A percentile compares a stretch with the other conserved stretches of the same genome.
Conservation (phyloP, 2,113 vertebrate species). For the Labeo rohita region DNA sequence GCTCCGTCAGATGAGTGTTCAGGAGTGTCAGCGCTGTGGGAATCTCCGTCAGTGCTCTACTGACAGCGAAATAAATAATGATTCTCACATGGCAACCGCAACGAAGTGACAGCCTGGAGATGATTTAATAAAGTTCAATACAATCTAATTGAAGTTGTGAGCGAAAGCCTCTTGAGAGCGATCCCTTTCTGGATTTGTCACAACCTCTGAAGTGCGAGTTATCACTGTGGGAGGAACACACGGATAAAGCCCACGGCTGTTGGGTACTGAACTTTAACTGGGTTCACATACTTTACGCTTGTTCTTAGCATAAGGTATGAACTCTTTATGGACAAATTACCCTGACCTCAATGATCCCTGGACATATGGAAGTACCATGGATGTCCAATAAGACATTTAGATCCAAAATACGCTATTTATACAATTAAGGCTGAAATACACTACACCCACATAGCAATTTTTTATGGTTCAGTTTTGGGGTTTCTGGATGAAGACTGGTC, state of each 20-base stretch:
- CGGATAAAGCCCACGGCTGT: conserved; percentile 1
- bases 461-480: no score
- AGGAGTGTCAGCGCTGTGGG: conserved; percentile 37
- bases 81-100: conserved; percentile 67
- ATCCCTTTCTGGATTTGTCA: conserved; percentile 54
- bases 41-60: conserved; percentile 54
- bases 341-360: not conserved
- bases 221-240: conserved; percentile 35
- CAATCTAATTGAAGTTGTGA: conserved; percentile 71
- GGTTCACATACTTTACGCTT: not conserved
- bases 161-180: conserved; percentile 28
- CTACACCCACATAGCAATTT: not conserved
- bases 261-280: not conserved
- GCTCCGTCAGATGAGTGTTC: conserved; percentile 53
- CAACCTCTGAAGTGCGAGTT: conserved; percentile 46
- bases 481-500: no score
- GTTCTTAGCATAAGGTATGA: not conserved
- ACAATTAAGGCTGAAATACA: not conserved
- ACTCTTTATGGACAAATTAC: not conserved
- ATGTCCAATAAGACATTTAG: not conserved
- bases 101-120: conserved; percentile 71
- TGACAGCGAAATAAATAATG: conserved; percentile 77
- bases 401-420: not conserved
- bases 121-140: conserved; percentile 79
- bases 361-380: not conserved